Evolutionary conservation across 2,797 vertebrate genomes (phyloP).

Genomic region (Eulemur albifrons): DNA sequence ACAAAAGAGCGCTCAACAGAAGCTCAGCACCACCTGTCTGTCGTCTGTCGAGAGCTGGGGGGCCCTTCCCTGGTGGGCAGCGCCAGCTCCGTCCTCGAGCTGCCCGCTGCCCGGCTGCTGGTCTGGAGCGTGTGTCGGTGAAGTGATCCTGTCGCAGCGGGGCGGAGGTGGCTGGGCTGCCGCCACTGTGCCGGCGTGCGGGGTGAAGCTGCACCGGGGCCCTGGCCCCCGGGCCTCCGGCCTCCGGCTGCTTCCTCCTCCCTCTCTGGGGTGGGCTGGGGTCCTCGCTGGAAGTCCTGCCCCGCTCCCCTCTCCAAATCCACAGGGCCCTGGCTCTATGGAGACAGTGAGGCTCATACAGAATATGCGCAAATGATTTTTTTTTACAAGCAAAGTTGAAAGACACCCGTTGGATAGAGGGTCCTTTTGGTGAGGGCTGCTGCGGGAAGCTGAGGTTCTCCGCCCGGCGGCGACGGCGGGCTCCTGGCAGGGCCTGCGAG

Average conservation of each 20-base stretch:
- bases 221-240: constrained; percentile 4
- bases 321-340: constrained; percentile 84
- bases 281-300: constrained; percentile 73
- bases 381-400: constrained; percentile 87
- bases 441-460: constrained; percentile 80
- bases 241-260: constrained; percentile 76
- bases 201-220: constrained; percentile 34
- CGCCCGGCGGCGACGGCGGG: constrained; percentile 67
- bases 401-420: constrained; percentile 85
- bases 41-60: neutral
- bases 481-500: constrained; percentile 79
- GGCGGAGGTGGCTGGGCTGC: neutral
- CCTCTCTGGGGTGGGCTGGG: constrained; percentile 49
- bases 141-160: neutral
- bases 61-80: constrained; percentile 7
- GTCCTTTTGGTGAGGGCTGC: constrained; percentile 83
- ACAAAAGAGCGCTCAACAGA: constrained; percentile 73
- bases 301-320: constrained; percentile 26
- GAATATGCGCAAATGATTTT: constrained; percentile 87
- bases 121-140: neutral
- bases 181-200: no score
- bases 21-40: constrained; percentile 62
- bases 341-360: constrained; percentile 85
- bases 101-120: constrained; percentile 42
- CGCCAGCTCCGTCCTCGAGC: constrained; percentile 55